Evolutionary conservation across 1,140 invertebrate species (phyloP), one percentile per base, ranked within the genome.

Genomic region (Tetramorium alpestre): DNA sequence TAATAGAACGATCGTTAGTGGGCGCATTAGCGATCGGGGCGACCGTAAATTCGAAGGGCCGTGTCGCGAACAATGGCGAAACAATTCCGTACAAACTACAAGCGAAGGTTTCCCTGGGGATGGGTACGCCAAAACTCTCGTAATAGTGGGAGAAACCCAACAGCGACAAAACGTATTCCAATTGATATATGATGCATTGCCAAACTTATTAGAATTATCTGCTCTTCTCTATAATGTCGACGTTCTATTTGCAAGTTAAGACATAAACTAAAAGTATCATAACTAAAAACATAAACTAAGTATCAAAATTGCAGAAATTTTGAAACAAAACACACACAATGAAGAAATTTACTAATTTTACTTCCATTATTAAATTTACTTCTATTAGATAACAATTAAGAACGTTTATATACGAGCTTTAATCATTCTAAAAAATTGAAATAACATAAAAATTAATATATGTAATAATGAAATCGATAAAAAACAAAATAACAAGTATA

Each of bases 61-160:
- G 85, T 87, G 86, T 64, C 78, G 73, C 54, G 91, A 91, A 93
- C 93, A 93, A 93, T 91, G 88, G 91, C 58, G 77, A 89, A 91
- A 91, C 92, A 93, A 93, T 93, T 93, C 86, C 51, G 89, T 84
- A 91, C 90, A 87, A 86, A 91, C 88, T 76, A 86, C 67, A 78
- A 76, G 65, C 51, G 38, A 73, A 49, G 70, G 49, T 76, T 33
- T 28, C 13, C 3, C 33, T 33, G 16, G 65, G 58, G 16, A 5
- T 25, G n/a, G 85, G 38, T 56, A 70, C 47, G 54, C 72, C 73
- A 75, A 75, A 89, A 89, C 78, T 89, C 85, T 65, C n/a, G 77
- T 84, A 85, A 90, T 67, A 77, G 85, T 51, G n/a, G 7, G 47
- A 28, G 54, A 49, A 2, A 47, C 60, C 11, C 38, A 49, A 87